Conservation (phyloP, 64 coral and sea anemone genomes). For the Pocillopora damicornis region DNA sequence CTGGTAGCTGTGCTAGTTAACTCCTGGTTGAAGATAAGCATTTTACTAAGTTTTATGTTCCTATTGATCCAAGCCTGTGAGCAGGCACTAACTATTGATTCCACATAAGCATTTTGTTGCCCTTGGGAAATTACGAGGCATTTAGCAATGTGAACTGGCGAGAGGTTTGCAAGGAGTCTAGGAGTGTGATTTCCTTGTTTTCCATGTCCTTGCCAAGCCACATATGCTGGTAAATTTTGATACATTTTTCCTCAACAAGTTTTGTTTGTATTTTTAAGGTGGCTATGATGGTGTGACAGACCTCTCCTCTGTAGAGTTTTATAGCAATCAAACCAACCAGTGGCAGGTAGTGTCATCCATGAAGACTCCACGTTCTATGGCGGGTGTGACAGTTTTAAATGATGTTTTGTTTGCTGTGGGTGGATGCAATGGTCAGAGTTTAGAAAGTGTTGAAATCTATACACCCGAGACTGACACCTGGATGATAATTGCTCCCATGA, state of each 20-base stretch:
- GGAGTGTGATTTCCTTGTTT: too few relatives aligned
- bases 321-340: conserved; percentile 10
- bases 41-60: too few relatives aligned
- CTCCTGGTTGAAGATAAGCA: too few relatives aligned
- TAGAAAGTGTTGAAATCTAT: conserved; percentile 92
- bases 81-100: too few relatives aligned
- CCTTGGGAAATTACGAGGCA: too few relatives aligned
- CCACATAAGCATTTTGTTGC: too few relatives aligned
- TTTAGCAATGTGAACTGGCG: too few relatives aligned
- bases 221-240: conserved; percentile 24
- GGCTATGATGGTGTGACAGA: conserved; percentile 34
- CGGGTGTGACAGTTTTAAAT: conserved; percentile 71
- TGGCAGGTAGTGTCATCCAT: conserved; percentile 7
- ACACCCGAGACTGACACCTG: conserved; percentile 87
- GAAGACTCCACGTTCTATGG: conserved; percentile 28
- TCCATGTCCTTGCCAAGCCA: too few relatives aligned
- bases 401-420: conserved; percentile 86
- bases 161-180: too few relatives aligned
- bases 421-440: conserved; percentile 82
- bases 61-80: too few relatives aligned
- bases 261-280: conserved; percentile 30
- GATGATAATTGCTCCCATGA: conserved; percentile 81
- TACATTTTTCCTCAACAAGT: too few relatives aligned
- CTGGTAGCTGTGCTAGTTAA: too few relatives aligned
- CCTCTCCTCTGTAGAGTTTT: conserved; percentile 18